Evolutionary conservation across 2,113 vertebrate genomes (phyloP).

Genomic region (Catharus bicknelli): DNA sequence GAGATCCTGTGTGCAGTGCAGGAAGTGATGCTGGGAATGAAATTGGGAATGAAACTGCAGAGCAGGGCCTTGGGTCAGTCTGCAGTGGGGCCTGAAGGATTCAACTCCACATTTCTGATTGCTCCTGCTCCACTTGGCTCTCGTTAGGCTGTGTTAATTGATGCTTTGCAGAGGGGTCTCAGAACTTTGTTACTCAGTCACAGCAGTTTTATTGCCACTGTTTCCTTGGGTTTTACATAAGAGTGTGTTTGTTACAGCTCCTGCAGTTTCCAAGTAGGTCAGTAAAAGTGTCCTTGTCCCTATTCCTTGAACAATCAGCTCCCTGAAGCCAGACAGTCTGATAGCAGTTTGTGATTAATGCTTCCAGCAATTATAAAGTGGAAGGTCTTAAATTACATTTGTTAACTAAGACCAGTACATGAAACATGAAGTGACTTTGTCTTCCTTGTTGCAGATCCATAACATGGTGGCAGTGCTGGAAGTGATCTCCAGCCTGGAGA

Average conservation of each 20-base stretch:
- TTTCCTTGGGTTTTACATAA: neutral
- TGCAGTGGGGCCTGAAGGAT: neutral
- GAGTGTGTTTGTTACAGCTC: conserved; percentile 6
- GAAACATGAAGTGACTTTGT: conserved; percentile 57
- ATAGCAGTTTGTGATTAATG: conserved; percentile 38
- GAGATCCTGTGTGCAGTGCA: neutral
- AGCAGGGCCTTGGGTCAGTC: fast-evolving
- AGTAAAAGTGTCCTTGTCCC: conserved; percentile 51
- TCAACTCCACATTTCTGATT: fast-evolving
- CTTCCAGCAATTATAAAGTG: conserved; percentile 46
- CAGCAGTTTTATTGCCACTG: neutral
- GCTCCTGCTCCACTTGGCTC: fast-evolving
- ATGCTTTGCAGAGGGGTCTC: neutral
- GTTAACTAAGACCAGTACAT: conserved; percentile 6
- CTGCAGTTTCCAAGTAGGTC: conserved; percentile 38
- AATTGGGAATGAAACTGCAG: fast-evolving
- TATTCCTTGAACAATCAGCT: conserved; percentile 31
- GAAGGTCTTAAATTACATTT: conserved; percentile 24
- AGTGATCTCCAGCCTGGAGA: conserved; percentile 96
- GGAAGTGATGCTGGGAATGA: fast-evolving
- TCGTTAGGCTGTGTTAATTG: neutral
- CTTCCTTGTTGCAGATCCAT: conserved; percentile 84
- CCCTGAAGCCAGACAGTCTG: conserved; percentile 48
- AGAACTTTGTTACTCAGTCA: neutral
- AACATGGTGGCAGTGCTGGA: conserved; percentile 96